A percentile compares a stretch with the other conserved stretches of the same genome.
Evolutionary conservation across 2,888 invertebrate species (phyloP).

Genomic region (Drosophila monieri): DNA sequence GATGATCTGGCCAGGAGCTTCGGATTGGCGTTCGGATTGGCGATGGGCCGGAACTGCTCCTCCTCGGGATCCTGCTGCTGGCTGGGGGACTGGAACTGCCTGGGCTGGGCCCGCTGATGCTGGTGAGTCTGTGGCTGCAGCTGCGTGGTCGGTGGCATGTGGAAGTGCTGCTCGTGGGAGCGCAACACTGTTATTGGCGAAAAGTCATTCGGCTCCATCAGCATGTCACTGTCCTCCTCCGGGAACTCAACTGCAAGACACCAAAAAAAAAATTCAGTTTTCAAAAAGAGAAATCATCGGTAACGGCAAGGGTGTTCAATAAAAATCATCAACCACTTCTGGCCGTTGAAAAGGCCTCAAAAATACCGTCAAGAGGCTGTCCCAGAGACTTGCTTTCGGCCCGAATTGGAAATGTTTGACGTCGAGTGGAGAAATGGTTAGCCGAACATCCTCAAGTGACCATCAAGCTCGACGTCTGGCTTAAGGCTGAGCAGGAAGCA

Average conservation of each 20-base stretch:
- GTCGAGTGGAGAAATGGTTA: conserved; percentile 65
- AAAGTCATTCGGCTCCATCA: conserved; percentile 84
- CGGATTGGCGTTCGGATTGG: conserved; percentile 58
- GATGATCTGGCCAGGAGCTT: conserved; percentile 60
- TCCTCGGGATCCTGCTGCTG: conserved; percentile 40
- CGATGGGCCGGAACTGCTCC: conserved; percentile 74
- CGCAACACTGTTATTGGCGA: conserved; percentile 80
- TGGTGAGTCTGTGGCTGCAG: conserved; percentile 45
- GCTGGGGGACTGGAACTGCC: conserved; percentile 50
- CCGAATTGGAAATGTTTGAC: conserved; percentile 21
- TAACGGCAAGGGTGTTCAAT: background rate
- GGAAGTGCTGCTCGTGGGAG: conserved; percentile 81
- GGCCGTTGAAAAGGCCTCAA: conserved; percentile 33
- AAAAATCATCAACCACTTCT: conserved; percentile 23
- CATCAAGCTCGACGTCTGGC: background rate
- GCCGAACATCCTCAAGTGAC: conserved; percentile 18
- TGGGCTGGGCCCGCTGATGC: conserved; percentile 31
- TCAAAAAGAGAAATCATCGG: conserved; percentile 1
- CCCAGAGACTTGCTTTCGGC: conserved; percentile 13
- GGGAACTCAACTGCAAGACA: conserved; percentile 78
- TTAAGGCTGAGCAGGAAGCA: conserved; percentile 18
- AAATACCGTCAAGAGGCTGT: conserved; percentile 24
- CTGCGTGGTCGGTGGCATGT: conserved; percentile 74
- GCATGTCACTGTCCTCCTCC: conserved; percentile 83
- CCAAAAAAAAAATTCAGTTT: background rate